These are phyloP conservation scores for Rhagologus leucostigma DNA, from an alignment of 2,113 vertebrate species.

Conservation along the genomic window DNA sequence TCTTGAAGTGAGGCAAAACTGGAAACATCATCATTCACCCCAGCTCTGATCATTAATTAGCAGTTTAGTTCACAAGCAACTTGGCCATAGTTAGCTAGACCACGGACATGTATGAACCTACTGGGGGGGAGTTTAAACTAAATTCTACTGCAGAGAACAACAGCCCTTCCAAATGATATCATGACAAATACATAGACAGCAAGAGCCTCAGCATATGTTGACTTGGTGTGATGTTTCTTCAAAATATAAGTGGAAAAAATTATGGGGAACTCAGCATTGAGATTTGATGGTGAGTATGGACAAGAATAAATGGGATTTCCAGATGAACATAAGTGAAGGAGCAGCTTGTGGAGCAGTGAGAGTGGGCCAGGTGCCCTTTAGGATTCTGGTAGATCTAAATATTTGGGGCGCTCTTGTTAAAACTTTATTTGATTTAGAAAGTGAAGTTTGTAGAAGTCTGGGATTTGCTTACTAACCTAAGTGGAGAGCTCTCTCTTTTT, in stretches of 20 bases:
- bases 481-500: not conserved
- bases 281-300: not conserved
- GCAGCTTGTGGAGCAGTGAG: not conserved
- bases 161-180: not conserved
- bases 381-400: not conserved
- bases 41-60: not conserved
- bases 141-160: not conserved
- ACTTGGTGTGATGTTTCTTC: not conserved
- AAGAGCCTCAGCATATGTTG: not conserved
- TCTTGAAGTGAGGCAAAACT: not conserved
- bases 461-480: not conserved
- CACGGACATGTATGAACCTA: not conserved
- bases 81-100: not conserved
- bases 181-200: not conserved
- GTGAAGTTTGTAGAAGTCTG: not conserved
- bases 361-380: not conserved
- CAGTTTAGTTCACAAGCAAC: not conserved
- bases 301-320: not conserved
- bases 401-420: not conserved
- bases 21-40: not conserved
- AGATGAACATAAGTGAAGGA: not conserved
- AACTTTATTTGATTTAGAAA: not conserved
- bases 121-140: not conserved
- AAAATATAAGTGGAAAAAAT: not conserved
- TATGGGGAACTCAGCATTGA: not conserved